Base-by-base conservation (phyloP, 92 coral and sea anemone genomes). In the Actinostola sp. region DNA sequence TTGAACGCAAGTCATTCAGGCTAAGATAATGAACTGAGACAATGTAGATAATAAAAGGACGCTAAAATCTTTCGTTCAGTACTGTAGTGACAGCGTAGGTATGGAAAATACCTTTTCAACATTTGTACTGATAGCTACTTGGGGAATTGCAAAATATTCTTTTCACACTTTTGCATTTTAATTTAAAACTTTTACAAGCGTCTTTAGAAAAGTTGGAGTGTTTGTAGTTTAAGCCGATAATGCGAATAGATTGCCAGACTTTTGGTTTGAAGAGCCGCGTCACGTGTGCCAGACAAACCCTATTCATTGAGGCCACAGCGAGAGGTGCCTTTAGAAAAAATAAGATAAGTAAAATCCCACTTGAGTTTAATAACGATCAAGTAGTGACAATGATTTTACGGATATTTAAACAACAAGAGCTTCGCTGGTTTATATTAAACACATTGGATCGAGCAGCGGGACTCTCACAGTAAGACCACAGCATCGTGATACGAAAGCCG, bases 371-470 rank as follows among this genome's bases (percentile, higher is more conserved):
- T 75, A 65, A 39, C 80, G 14, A 44, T 75, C 64, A 63, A 75
- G 81, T 64, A 65, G 61, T 26, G 63, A 35, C 70, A 66, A 60
- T 64, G 64, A 75, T 41, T 31, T 35, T 32, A 15, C 6, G 65
- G 76, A 53, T 54, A 38, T 32, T 55, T 35, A 52, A 14, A 35
- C 72, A 61, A 53, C 19, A 25, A 61, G 65, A 54, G 29, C 45
- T 36, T 24, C 17, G 45, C 31, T 57, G 51, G 72, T 75, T 62
- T 75, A 75, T 75, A 55, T 24, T 75, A 75, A 75, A 75, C 81
- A 75, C 32, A 42, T 33, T 44, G 54, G 64, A 36, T 75, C 81
- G 62, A 64, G 46, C 81, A 75, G 72, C 72, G 27, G 61, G 81
- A 15, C 17, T 29, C 43, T 21, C 81, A 46, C 81, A 63, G 81